A percentile compares a stretch with the other conserved stretches of the same genome.
phyloP scores from a whole-genome alignment of 1,140 invertebrate genomes.

The Carcinoscorpius rotundicauda region DNA sequence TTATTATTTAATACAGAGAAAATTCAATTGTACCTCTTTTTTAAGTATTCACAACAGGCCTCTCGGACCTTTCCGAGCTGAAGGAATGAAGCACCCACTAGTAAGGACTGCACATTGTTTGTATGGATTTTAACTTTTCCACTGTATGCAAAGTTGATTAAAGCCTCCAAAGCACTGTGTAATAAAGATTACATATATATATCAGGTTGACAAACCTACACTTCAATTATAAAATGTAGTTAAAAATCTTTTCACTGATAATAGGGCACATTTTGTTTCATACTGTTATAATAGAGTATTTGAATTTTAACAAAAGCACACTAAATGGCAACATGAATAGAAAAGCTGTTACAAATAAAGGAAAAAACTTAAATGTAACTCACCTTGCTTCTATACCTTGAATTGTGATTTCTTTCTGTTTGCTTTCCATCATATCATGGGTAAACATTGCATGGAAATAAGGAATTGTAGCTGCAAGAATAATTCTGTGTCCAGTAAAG shows the following conservation, averaged over 20 bases:
- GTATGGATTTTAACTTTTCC: slow-evolving; percentile 62
- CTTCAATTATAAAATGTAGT: no score
- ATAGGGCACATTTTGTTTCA: no score
- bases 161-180: slow-evolving; percentile 60
- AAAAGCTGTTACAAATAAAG: no score
- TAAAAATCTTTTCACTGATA: no score
- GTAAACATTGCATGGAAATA: slow-evolving; percentile 90
- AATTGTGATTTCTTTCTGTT: slow-evolving; percentile 67
- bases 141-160: slow-evolving; percentile 80
- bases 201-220: no score
- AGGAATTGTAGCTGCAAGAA: slow-evolving; percentile 73
- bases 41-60: slow-evolving; percentile 69
- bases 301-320: no score
- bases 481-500: slow-evolving; percentile 71
- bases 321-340: no score
- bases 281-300: no score
- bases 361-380: slow-evolving; percentile 22
- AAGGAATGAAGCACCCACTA: slow-evolving; percentile 77
- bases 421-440: slow-evolving; percentile 74
- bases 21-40: slow-evolving; percentile 42
- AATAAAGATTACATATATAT: neutral
- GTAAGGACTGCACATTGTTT: slow-evolving; percentile 69
- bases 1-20: slow-evolving; percentile 1
- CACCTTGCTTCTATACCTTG: slow-evolving; percentile 65
- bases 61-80: slow-evolving; percentile 67